Evolutionary conservation across 2,888 invertebrate species (phyloP).

Genomic region (Rutpela maculata): DNA sequence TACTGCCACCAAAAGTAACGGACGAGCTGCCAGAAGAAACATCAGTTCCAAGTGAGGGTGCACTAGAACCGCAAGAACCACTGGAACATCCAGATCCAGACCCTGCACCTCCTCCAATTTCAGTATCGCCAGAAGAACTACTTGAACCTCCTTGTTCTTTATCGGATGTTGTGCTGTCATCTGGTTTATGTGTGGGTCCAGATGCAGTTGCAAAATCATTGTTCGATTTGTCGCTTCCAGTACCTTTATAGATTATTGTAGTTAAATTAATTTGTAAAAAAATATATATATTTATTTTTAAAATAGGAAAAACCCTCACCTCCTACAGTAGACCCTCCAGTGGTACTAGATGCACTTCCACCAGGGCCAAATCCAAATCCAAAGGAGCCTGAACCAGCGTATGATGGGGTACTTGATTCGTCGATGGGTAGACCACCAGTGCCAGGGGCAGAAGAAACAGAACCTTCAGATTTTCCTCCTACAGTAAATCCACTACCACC

Average conservation of each 20-base stretch:
- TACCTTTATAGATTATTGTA: neutral
- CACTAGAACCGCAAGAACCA: neutral
- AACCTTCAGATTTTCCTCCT: neutral
- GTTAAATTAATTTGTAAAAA: neutral
- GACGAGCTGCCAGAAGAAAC: neutral
- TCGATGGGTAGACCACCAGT: slow-evolving; percentile 29
- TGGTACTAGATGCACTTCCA: neutral
- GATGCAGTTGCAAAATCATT: neutral
- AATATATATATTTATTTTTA: too few species aligned
- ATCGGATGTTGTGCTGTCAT: neutral
- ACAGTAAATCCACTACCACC: neutral
- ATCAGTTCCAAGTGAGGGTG: neutral
- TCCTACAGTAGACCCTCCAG: neutral
- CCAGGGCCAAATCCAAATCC: neutral
- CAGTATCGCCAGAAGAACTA: neutral
- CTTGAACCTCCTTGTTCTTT: neutral
- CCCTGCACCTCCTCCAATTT: neutral
- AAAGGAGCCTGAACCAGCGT: neutral
- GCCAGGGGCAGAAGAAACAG: neutral
- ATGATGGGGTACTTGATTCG: slow-evolving; percentile 6
- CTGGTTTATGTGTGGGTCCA: neutral
- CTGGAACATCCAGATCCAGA: neutral
- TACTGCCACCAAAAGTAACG: neutral
- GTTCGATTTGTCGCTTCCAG: neutral
- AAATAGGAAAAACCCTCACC: neutral